Evolutionary conservation across 1,140 invertebrate species (phyloP).

Genomic region (Cyclina sinensis): DNA sequence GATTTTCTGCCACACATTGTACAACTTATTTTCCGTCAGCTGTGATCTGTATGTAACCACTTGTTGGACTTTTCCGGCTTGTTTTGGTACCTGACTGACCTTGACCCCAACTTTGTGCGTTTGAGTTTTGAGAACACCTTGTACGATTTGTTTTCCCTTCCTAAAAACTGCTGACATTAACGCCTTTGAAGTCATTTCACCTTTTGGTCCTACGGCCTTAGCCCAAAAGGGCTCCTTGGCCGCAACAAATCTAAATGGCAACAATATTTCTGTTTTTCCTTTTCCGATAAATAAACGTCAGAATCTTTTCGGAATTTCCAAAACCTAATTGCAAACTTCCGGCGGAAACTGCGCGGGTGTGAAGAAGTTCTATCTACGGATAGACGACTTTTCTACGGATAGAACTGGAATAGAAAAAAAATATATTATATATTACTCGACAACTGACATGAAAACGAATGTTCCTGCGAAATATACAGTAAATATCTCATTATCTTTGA

Average conservation of each 20-base stretch:
- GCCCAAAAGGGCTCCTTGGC: constrained; percentile 46
- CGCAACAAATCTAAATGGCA: not conserved
- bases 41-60: not conserved
- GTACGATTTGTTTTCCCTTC: constrained; percentile 29
- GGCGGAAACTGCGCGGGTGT: too few species aligned
- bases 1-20: constrained; percentile 11
- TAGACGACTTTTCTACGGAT: too few species aligned
- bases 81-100: constrained; percentile 23
- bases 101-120: constrained; percentile 47
- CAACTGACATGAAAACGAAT: too few species aligned
- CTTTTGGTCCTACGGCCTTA: not conserved
- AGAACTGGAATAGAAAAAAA: too few species aligned
- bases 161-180: not conserved
- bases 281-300: not conserved
- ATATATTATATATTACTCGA: too few species aligned
- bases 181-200: constrained; percentile 41
- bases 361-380: too few species aligned
- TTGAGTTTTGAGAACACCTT: constrained; percentile 20
- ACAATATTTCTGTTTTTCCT: constrained; percentile 13
- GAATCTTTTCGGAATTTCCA: not conserved
- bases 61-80: not conserved
- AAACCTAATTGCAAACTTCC: not conserved
- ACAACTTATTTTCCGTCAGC: not conserved
- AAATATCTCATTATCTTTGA: too few species aligned
- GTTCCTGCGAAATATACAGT: too few species aligned